phyloP scores from a whole-genome alignment of 2,888 invertebrate genomes.

The Rotaria sp. region DNA sequence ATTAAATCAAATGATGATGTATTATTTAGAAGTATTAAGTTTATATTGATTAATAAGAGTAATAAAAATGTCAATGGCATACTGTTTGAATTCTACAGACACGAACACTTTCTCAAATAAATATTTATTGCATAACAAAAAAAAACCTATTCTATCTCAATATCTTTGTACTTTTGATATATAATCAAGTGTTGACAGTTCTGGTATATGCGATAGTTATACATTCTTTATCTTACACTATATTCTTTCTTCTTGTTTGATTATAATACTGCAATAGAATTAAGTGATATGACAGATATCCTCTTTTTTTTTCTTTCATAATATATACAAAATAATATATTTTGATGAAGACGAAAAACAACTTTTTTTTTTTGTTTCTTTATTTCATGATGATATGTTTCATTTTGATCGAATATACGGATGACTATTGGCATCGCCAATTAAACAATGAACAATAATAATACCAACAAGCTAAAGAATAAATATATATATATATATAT shows the following conservation, averaged over 20 bases:
- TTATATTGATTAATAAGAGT: background rate
- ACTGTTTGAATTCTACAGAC: background rate
- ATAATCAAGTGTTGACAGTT: background rate
- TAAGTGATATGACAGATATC: background rate
- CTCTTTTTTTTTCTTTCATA: background rate
- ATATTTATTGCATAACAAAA: background rate
- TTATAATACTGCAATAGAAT: background rate
- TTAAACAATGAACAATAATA: background rate
- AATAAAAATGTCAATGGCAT: background rate
- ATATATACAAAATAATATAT: background rate
- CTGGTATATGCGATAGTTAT: background rate
- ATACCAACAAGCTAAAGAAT: slow-evolving; percentile 17
- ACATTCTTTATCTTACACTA: background rate
- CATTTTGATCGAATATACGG: background rate
- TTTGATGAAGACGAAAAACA: background rate
- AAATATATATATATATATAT: too few species aligned
- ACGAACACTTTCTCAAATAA: background rate
- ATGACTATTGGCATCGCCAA: background rate
- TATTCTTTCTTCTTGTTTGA: background rate
- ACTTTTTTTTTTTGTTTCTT: background rate
- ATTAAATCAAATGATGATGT: background rate
- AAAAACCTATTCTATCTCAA: too few species aligned
- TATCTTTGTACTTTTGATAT: background rate
- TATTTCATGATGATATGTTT: background rate
- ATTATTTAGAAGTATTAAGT: background rate